These are phyloP conservation scores for Pseudopipra pipra DNA, from an alignment of 2,113 vertebrate species.

Conservation along the genomic window DNA sequence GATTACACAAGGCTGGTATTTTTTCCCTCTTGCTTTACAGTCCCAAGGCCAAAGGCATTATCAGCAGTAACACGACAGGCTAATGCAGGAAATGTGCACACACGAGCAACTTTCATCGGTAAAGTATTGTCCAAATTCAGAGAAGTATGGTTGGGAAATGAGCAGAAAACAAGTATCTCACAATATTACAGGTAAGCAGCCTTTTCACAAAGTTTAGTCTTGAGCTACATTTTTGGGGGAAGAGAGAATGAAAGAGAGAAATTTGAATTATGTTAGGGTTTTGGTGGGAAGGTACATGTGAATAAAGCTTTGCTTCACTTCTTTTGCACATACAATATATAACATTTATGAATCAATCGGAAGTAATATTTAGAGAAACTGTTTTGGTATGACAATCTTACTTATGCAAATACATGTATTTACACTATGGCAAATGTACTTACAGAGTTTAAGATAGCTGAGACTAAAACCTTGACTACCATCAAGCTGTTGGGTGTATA, in stretches of 20 bases:
- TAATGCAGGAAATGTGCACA: conserved; percentile 75
- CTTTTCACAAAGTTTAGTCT: not conserved
- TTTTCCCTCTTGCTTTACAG: conserved; percentile 61
- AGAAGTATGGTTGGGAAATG: conserved; percentile 83
- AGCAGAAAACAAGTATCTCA: conserved; percentile 55
- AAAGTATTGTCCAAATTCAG: conserved; percentile 86
- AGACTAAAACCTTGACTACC: not conserved
- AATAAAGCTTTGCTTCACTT: not conserved
- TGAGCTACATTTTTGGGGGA: not conserved
- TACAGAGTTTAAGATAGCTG: not conserved
- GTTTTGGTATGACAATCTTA: not conserved
- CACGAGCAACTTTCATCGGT: conserved; percentile 85
- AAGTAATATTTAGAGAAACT: too few species aligned
- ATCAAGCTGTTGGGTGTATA: not conserved
- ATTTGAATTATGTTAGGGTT: not conserved
- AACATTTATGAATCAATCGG: accelerated
- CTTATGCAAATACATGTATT: not conserved
- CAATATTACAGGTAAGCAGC: conserved; percentile 73
- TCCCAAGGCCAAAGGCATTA: conserved; percentile 86
- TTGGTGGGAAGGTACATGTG: not conserved
- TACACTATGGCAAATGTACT: not conserved
- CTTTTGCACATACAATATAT: not conserved
- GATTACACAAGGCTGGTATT: not conserved
- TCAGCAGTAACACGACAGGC: conserved; percentile 84
- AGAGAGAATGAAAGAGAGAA: not conserved